These are phyloP conservation scores for Lagothrix lagotricha DNA, from an alignment of 2,797 vertebrate genomes.

Conservation along the genomic window DNA sequence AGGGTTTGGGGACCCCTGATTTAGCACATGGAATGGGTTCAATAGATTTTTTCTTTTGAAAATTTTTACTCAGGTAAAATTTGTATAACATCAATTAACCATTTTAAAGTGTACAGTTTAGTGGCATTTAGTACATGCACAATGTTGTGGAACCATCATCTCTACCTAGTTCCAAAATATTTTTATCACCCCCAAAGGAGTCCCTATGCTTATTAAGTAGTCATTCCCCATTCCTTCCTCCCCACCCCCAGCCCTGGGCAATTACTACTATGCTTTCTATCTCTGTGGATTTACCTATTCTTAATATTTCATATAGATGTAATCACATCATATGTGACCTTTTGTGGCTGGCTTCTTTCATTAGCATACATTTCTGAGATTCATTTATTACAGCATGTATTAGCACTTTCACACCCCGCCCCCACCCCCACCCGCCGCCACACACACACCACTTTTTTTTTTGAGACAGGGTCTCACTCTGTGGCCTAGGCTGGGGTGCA, in stretches of 20 bases:
- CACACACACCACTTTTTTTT: no score
- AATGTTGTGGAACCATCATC: neutral
- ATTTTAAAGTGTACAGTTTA: neutral
- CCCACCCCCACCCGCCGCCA: accelerated
- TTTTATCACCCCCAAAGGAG: neutral
- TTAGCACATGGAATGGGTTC: neutral
- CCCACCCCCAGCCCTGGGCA: neutral
- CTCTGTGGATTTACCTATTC: neutral
- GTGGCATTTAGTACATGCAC: neutral
- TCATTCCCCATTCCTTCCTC: neutral
- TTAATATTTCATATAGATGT: neutral
- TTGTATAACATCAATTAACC: neutral
- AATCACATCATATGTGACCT: neutral
- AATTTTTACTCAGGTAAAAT: constrained; percentile 13
- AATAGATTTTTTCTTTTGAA: neutral
- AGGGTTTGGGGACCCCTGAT: neutral
- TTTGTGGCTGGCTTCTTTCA: neutral
- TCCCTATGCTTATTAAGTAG: neutral
- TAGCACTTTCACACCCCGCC: neutral
- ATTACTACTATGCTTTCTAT: neutral
- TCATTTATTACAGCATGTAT: neutral
- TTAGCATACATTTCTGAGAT: neutral
- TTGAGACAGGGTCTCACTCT: neutral
- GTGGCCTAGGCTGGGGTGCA: neutral
- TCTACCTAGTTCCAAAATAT: neutral